Evolutionary conservation across 1,140 invertebrate genomes (phyloP), one percentile per base, ranked within the genome.

Genomic region (Drosophila athabasca): DNA sequence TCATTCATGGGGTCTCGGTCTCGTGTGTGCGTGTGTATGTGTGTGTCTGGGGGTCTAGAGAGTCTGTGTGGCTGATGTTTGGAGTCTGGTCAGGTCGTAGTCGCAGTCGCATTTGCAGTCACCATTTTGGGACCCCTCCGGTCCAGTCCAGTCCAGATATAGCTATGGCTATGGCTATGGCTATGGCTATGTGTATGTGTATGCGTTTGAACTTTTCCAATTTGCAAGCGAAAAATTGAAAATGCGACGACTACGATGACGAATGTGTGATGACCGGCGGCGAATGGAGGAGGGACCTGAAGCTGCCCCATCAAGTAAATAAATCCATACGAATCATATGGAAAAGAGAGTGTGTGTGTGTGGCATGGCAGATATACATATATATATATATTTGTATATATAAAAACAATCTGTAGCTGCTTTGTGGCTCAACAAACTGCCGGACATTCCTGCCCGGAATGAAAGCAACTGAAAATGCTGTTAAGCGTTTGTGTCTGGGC

Each of bases 181-280:
- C 62, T 39, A 13, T 50, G 49, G n/a, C n/a, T n/a, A 44, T 26
- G 35, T 22, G 7, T 51, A 49, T 73, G 52, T 73, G 54, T 76
- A 59, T 81, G 67, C 70, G 82, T 87, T 87, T 87, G 83, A 87
- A 87, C 83, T 87, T 87, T 88, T 87, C 83, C 83, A 87, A 87
- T 87, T 87, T 87, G 83, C 79, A 83, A 83, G 83, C 83, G 83
- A 87, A 87, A 87, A 87, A 87, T 87, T 87, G 83, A 83, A 88
- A 87, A 87, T 85, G 78, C 77, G 73, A 50, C 49, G 70, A 74
- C 55, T 62, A 55, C 57, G 65, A 64, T 48, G 68, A 74, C 71
- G 70, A 74, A 72, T 73, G 52, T 57, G 24, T 66, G 71, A 75
- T 75, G 71, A 75, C 51, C 35, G 52, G 68, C 58, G n/a, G n/a